These are phyloP conservation scores for Hermaeophaga mercurialis DNA, from an alignment of 2,888 invertebrate species.

Conservation along the genomic window DNA sequence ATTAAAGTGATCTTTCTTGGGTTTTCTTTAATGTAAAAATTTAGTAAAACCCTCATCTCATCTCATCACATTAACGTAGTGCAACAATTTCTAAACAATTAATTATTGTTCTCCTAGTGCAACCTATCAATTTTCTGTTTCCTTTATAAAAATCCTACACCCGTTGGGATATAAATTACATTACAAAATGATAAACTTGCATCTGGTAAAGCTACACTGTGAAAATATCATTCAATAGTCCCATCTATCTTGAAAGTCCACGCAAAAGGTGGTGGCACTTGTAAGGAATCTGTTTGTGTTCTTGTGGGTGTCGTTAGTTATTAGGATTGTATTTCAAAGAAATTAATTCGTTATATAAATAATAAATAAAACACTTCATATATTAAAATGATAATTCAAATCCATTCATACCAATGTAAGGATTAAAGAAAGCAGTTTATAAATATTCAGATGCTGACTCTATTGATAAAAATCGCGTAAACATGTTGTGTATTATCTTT, in stretches of 20 bases:
- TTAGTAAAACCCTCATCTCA: no score
- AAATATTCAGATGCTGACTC: constrained; percentile 2
- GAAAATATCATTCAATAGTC: not conserved
- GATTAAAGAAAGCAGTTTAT: not conserved
- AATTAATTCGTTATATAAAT: no score
- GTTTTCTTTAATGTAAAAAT: no score
- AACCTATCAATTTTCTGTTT: constrained; percentile 10
- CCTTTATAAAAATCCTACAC: not conserved
- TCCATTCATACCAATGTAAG: not conserved
- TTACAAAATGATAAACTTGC: constrained; percentile 2
- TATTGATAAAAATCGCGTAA: constrained; percentile 2
- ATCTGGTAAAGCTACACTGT: not conserved
- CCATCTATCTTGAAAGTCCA: no score
- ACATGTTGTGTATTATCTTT: not conserved
- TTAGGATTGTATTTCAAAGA: no score
- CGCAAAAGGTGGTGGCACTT: no score
- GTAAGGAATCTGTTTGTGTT: no score
- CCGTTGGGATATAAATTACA: constrained; percentile 5
- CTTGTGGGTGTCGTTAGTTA: no score
- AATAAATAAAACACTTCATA: no score
- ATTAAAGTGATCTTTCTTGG: no score
- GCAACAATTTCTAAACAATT: constrained; percentile 6
- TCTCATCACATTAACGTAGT: no score
- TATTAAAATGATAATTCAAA: no score
- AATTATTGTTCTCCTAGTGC: not conserved